phyloP scores from a whole-genome alignment of 2,888 invertebrate genomes.

The Mechanitis mazaeus region DNA sequence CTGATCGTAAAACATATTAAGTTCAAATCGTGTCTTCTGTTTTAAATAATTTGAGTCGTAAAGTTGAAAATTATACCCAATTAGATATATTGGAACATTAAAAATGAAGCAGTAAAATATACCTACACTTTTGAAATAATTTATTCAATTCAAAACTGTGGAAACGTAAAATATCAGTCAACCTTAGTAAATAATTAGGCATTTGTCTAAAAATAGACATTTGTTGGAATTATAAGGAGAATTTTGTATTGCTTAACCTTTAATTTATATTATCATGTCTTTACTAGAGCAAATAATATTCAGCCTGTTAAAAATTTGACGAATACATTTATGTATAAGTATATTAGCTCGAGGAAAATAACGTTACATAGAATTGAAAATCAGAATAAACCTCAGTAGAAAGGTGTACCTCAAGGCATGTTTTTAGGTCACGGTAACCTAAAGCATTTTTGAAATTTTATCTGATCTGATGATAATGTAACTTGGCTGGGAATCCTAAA shows the following conservation, averaged over 20 bases:
- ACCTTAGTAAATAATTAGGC: too few relatives aligned
- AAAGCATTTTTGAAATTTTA: conserved; percentile 10
- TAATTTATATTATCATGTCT: neutral
- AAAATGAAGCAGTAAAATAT: neutral
- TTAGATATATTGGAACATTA: conserved; percentile 1
- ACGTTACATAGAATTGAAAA: neutral
- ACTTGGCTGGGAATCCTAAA: conserved; percentile 19
- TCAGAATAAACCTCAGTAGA: conserved; percentile 2
- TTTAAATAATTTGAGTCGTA: conserved; percentile 1
- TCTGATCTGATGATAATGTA: conserved; percentile 11
- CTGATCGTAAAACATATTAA: conserved; percentile 14
- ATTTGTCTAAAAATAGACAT: neutral
- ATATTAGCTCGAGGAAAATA: neutral
- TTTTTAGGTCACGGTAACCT: conserved; percentile 1
- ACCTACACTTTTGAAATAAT: neutral
- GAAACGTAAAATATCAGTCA: too few relatives aligned
- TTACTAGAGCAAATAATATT: neutral
- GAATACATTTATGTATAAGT: neutral
- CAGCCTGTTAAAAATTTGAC: neutral
- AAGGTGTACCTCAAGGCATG: conserved; percentile 4
- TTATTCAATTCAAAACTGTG: neutral
- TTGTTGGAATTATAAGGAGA: neutral
- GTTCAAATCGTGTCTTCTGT: conserved; percentile 9
- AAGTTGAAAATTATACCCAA: neutral
- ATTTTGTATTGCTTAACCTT: neutral